phyloP scores from a whole-genome alignment of 2,113 vertebrate species.

The Sturnus vulgaris region DNA sequence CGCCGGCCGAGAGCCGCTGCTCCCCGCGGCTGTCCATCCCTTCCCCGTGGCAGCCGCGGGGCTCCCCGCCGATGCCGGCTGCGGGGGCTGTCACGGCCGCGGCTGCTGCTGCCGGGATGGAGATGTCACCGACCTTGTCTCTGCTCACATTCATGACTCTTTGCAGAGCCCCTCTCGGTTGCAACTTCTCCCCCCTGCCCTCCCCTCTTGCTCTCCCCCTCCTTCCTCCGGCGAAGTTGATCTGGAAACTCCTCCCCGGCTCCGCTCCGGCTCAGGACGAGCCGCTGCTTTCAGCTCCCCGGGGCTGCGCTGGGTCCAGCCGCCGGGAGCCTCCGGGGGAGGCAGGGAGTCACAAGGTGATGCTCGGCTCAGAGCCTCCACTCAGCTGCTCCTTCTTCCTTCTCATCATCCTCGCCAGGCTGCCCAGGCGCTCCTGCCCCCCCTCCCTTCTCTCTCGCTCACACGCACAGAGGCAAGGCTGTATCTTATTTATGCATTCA shows the following conservation, averaged over 20 bases:
- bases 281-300: background rate
- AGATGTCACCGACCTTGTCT: slow-evolving; percentile 79
- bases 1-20: slow-evolving; percentile 68
- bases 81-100: slow-evolving; percentile 38
- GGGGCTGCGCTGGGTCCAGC: background rate
- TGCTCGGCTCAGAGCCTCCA: slow-evolving; percentile 58
- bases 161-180: background rate
- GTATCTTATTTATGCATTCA: slow-evolving; percentile 80
- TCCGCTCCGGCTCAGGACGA: background rate
- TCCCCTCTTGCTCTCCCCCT: background rate
- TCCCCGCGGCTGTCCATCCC: slow-evolving; percentile 73
- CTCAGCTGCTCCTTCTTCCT: slow-evolving; percentile 66
- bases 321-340: background rate
- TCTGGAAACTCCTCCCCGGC: slow-evolving; percentile 38
- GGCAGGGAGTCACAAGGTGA: slow-evolving; percentile 54
- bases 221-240: slow-evolving; percentile 26
- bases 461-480: slow-evolving; percentile 34
- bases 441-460: slow-evolving; percentile 28
- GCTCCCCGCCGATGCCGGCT: slow-evolving; percentile 64
- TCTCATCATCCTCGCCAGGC: slow-evolving; percentile 67
- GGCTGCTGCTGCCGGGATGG: slow-evolving; percentile 60
- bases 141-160: slow-evolving; percentile 76
- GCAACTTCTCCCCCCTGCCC: background rate
- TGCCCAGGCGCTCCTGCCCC: slow-evolving; percentile 58
- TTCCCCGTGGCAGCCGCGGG: slow-evolving; percentile 63